These are phyloP conservation scores for Diorhabda carinulata DNA, from an alignment of 1,140 invertebrate species.

Conservation along the genomic window DNA sequence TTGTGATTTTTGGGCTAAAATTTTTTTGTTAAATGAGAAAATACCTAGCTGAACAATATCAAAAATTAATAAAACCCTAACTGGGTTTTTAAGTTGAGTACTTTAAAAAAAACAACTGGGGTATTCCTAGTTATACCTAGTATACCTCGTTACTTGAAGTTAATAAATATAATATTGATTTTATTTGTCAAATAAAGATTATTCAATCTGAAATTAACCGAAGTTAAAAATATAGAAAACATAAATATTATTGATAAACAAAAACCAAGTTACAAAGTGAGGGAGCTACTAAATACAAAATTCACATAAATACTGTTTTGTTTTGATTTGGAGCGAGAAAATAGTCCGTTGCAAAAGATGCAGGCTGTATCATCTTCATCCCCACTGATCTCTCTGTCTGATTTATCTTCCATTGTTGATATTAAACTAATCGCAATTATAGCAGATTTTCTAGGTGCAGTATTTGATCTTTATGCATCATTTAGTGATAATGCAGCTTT, in stretches of 20 bases:
- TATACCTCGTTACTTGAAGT: no score
- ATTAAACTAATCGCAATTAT: no score
- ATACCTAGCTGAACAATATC: no score
- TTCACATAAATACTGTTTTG: conserved; percentile 6
- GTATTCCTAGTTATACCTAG: no score
- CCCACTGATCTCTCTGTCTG: no score
- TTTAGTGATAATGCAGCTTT: neutral
- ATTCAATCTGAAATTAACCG: neutral
- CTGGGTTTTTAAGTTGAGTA: no score
- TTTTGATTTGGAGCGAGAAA: conserved; percentile 10
- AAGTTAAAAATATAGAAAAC: neutral
- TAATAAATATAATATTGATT: no score
- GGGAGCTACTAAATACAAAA: neutral
- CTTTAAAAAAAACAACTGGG: no score
- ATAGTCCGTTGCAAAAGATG: conserved; percentile 10
- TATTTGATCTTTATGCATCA: neutral
- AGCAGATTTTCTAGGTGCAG: neutral
- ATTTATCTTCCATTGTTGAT: no score
- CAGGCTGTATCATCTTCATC: conserved; percentile 7
- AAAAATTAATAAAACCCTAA: no score
- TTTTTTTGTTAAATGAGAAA: no score
- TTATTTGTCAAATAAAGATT: neutral
- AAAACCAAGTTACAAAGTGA: neutral
- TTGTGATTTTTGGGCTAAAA: no score
- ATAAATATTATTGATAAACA: neutral